Evolutionary conservation across 1,140 invertebrate species (phyloP), one percentile per base, ranked within the genome.

Genomic region (Lethocerus indicus): DNA sequence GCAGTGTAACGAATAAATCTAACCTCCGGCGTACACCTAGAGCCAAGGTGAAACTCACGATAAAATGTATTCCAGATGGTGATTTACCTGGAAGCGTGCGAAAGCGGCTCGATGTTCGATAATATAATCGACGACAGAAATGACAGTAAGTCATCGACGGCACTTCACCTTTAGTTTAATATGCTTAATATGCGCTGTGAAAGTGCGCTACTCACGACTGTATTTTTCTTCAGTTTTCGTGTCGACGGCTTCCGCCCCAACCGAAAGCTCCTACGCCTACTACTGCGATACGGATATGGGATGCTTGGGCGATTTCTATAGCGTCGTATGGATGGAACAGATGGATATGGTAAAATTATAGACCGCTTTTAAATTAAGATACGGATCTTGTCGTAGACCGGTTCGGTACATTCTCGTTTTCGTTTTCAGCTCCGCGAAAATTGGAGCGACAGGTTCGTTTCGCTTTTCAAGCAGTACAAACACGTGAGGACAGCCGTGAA

Each of bases 41-140:
- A n/a, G n/a, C n/a, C n/a, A n/a, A n/a, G n/a, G n/a, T n/a, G n/a
- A n/a, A n/a, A n/a, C n/a, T n/a, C n/a, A n/a, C n/a, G n/a, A n/a
- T n/a, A n/a, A n/a, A n/a, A n/a, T n/a, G n/a, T 49, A 47, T 62
- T 63, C 35, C 57, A 75, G 72, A 57, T 78, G 62, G 67, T 77
- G 6, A 63, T 80, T 40, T 81, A 81, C 61, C 59, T 80, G 49
- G 78, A 81, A 61, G 73, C 78, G 9, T 80, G 77, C 63, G 73
- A 80, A 59, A 75, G 73, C 36, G 78, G 78, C 6, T 78, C 76
- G 0, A 79, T 80, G 73, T 80, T 81, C 62, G 61, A 74, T 32
- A 62, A 67, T 29, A 56, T 76, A 16, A 61, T 79, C 18, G 64
- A 70, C 1, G 59, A 66, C 20, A 61, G 75, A 55, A 67, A 71